phyloP scores from a whole-genome alignment of 2,797 vertebrate genomes.

The Glyptemys insculpta region DNA sequence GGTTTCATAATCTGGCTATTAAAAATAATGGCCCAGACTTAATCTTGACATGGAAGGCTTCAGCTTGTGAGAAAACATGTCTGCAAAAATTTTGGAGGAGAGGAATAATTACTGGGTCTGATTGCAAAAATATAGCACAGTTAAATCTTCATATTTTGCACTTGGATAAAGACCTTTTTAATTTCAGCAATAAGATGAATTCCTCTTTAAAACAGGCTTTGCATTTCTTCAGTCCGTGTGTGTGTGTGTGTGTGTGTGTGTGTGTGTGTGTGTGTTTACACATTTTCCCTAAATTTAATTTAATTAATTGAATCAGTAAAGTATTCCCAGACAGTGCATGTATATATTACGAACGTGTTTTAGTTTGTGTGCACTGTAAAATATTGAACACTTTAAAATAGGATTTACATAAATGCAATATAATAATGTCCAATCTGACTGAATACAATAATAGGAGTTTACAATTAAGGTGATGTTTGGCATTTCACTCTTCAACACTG shows the following conservation, averaged over 20 bases:
- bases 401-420: background rate
- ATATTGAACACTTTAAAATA: background rate
- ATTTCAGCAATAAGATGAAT: background rate
- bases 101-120: background rate
- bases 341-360: background rate
- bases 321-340: background rate
- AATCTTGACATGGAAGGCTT: constrained; percentile 26
- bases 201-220: background rate
- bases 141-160: background rate
- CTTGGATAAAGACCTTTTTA: background rate
- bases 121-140: constrained; percentile 10
- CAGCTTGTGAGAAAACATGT: background rate
- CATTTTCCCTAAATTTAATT: background rate
- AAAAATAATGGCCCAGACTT: constrained; percentile 10
- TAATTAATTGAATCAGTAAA: background rate
- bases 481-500: background rate
- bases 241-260: background rate
- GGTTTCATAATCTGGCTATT: background rate
- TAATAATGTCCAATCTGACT: background rate
- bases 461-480: background rate
- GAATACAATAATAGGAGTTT: background rate
- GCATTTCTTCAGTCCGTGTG: background rate
- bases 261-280: background rate
- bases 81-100: background rate
- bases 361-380: background rate